Percentiles rank a stretch among this genome's conserved stretches.
Conservation (phyloP, 2,113 vertebrate genomes). For the Myiopsitta monachus region DNA sequence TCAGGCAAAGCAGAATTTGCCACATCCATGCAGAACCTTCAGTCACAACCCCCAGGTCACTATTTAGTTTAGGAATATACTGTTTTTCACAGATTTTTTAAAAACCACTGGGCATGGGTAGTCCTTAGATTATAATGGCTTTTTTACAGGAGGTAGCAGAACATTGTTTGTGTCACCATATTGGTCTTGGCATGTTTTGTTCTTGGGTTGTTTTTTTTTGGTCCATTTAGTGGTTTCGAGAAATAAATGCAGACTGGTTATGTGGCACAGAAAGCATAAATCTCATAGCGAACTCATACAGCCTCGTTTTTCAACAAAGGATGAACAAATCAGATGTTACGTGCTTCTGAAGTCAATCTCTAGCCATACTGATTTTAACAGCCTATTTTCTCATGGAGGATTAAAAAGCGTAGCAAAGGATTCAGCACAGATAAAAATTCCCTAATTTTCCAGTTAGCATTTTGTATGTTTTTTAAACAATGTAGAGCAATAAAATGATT, state of each 20-base stretch:
- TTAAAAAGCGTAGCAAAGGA: neutral
- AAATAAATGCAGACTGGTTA: neutral
- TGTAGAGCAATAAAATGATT: neutral
- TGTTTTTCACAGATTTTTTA: neutral
- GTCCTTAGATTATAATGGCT: neutral
- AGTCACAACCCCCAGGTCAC: accelerated
- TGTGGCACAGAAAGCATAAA: neutral
- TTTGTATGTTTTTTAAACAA: neutral
- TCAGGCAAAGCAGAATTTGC: neutral
- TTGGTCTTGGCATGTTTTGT: neutral
- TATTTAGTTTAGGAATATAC: neutral
- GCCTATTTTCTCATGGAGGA: neutral
- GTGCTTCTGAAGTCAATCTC: neutral
- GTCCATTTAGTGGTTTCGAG: neutral
- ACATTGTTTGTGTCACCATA: neutral
- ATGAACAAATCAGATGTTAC: neutral
- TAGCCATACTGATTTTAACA: neutral
- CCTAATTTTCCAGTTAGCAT: neutral
- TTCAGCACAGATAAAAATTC: neutral
- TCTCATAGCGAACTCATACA: neutral
- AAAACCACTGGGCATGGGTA: neutral
- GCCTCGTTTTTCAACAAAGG: neutral
- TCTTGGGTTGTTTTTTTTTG: neutral
- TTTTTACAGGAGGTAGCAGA: neutral
- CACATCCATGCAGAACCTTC: neutral